Base-by-base conservation (phyloP, 2,888 invertebrate genomes). In the Standfussiana lucernea region DNA sequence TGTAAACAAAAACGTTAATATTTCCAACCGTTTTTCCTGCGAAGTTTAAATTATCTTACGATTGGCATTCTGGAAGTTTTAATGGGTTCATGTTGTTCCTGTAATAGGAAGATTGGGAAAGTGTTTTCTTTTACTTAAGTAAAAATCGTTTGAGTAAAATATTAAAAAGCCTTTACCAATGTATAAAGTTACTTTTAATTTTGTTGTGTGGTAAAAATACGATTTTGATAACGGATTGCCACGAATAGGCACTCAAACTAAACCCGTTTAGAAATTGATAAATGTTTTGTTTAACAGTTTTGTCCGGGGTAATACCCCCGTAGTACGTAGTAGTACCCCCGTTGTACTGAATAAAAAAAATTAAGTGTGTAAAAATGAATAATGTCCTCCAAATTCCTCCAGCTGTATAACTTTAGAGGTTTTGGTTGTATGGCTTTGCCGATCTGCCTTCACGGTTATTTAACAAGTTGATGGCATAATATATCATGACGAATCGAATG, bases 11-110 rank as follows among this genome's bases (percentile, higher is more conserved):
- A 62, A 68, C 35, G 6, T 45, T 68, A 65, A 50, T 75, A 32
- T 64, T 69, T 62, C 45, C n/a, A 56, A 32, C 37, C 24, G 21
- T 64, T 75, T 72, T 81, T 78, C 59, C 75, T 73, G 50, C 40
- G 64, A 66, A 72, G 62, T 74, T 72, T 47, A 42, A 47, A 45
- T 69, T 73, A 72, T 81, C 77, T 82, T 64, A 24, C 50, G 61
- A 65, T 69, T 69, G 61, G 62, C 62, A 59, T 62, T 77, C 50
- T 50, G 37, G 53, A 84, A 83, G 66, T 84, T 83, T 35, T 84
- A 78, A 84, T 81, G 65, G 76, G 45, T 66, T 83, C 70, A 84
- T 67, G 69, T 66, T 66, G 61, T 75, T 72, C 4, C 8, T 45
- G 13, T 56, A 59, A 62, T 28, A 76, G 32, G 59, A 66, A 83